These are phyloP conservation scores for Pantelozetes paolii DNA, from an alignment of 2,888 invertebrate genomes.

Conservation along the genomic window DNA sequence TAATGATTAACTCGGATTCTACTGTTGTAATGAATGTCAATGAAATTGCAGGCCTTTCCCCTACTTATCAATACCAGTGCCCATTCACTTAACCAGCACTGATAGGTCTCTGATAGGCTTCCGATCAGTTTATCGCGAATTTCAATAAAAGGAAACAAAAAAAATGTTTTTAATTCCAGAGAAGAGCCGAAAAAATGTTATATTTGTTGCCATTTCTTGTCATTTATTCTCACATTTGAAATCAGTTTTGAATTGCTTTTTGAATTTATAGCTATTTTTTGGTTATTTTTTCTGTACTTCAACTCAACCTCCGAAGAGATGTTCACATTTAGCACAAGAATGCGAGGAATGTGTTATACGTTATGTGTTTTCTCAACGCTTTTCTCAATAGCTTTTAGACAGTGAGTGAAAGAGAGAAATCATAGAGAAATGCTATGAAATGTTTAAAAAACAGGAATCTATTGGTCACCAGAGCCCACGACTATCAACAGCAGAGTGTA, in stretches of 20 bases:
- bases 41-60: background rate
- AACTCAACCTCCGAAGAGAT: constrained; percentile 12
- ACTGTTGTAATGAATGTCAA: constrained; percentile 3
- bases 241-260: constrained; percentile 32
- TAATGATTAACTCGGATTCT: constrained; percentile 30
- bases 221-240: background rate
- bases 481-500: constrained; percentile 7
- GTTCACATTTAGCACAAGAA: constrained; percentile 16
- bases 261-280: constrained; percentile 26
- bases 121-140: too few relatives aligned
- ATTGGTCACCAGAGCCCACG: constrained; percentile 13
- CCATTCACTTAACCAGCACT: background rate
- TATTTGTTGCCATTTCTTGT: background rate
- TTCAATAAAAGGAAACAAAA: too few relatives aligned
- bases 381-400: background rate
- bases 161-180: too few relatives aligned
- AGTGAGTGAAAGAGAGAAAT: constrained; percentile 25
- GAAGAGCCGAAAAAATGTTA: too few relatives aligned
- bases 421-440: background rate
- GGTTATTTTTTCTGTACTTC: background rate
- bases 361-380: background rate
- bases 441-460: constrained; percentile 13
- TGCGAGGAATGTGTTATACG: constrained; percentile 19
- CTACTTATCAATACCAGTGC: background rate
- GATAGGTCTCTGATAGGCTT: too few relatives aligned